phyloP scores from a whole-genome alignment of 2,113 vertebrate species.

The Cololabis saira region DNA sequence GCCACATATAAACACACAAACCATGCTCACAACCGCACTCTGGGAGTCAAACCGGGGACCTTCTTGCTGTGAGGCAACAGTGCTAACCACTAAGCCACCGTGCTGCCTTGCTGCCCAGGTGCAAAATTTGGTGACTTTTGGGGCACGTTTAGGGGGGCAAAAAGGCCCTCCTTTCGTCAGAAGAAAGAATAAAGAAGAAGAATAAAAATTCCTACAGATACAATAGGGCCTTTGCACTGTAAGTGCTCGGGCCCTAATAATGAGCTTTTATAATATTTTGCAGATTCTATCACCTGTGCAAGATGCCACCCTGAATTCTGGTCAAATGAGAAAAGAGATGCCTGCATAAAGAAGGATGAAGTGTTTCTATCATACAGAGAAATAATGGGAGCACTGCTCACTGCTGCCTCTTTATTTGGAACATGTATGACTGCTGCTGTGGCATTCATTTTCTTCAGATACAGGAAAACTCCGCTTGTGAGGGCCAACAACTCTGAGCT shows the following conservation, averaged over 20 bases:
- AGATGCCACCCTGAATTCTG: constrained; percentile 72
- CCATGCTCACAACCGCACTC: too few species aligned
- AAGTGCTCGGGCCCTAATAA: background rate
- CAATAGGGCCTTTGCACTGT: too few species aligned
- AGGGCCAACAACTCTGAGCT: constrained; percentile 72
- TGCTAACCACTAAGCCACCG: too few species aligned
- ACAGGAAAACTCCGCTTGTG: constrained; percentile 72
- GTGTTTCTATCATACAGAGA: constrained; percentile 75
- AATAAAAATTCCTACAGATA: too few species aligned
- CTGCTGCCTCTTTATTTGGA: constrained; percentile 65
- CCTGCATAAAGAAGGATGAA: constrained; percentile 67
- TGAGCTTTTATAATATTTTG: constrained; percentile 3
- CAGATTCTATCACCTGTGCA: constrained; percentile 73
- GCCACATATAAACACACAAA: too few species aligned
- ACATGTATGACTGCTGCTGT: constrained; percentile 58
- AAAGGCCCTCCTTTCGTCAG: too few species aligned
- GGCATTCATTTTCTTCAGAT: constrained; percentile 67
- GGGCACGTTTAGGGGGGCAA: too few species aligned
- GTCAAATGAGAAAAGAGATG: constrained; percentile 70
- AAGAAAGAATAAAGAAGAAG: too few species aligned
- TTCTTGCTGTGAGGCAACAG: too few species aligned
- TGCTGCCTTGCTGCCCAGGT: too few species aligned
- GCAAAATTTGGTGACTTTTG: too few species aligned
- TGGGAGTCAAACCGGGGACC: too few species aligned
- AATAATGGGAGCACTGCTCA: constrained; percentile 72